Conservation (phyloP, 2,113 vertebrate genomes). For the Aythya baeri region DNA sequence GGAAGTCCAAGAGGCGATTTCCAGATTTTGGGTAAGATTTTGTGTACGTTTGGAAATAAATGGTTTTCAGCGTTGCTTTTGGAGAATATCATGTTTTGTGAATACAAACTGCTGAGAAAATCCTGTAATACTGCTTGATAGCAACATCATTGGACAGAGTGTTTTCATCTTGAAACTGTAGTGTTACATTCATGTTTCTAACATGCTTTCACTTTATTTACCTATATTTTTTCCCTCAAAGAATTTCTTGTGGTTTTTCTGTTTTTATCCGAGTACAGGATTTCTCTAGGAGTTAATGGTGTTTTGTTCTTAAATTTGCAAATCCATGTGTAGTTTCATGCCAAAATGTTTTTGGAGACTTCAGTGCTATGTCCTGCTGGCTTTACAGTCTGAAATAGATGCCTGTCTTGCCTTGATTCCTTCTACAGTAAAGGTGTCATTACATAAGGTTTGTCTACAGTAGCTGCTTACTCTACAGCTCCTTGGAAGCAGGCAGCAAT, state of each 20-base stretch:
- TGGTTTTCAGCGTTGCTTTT: neutral
- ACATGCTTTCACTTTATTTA: neutral
- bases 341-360: neutral
- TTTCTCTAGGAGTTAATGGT: neutral
- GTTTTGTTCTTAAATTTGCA: neutral
- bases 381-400: neutral
- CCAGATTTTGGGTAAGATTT: conserved; percentile 89
- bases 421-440: neutral
- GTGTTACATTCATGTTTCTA: neutral
- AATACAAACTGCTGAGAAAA: neutral
- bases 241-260: neutral
- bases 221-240: neutral
- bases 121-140: neutral
- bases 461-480: neutral
- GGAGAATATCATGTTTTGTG: neutral
- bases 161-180: neutral
- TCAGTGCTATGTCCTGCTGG: neutral
- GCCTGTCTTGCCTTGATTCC: neutral
- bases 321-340: neutral
- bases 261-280: neutral
- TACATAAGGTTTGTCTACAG: neutral
- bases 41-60: neutral
- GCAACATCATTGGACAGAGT: neutral
- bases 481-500: neutral
- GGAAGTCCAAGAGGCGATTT: conserved; percentile 89